A percentile compares a stretch with the other conserved stretches of the same genome.
These are phyloP conservation scores for Mastomys coucha DNA, from an alignment of 2,113 vertebrate species.

Conservation along the genomic window DNA sequence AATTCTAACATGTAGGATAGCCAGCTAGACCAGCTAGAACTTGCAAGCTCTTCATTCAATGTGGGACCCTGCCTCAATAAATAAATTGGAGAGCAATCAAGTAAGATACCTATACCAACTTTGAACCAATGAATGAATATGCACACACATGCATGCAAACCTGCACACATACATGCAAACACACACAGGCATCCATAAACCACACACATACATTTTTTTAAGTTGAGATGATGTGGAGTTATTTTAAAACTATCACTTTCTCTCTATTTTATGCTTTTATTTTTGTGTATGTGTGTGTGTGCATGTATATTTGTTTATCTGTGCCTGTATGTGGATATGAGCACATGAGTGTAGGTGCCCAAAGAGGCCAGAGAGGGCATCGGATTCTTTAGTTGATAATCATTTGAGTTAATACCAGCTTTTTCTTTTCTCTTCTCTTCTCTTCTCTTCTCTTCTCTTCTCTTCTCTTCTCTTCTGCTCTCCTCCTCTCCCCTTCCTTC, in stretches of 20 bases:
- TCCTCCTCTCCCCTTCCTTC: too few relatives aligned
- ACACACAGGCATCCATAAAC: not conserved
- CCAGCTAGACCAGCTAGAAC: not conserved
- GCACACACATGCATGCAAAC: not conserved
- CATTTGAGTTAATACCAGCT: not conserved
- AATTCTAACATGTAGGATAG: too few relatives aligned
- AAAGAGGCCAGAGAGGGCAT: not conserved
- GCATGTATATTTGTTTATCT: not conserved
- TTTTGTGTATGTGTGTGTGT: not conserved
- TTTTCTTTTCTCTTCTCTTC: too few relatives aligned
- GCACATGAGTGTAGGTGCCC: not conserved
- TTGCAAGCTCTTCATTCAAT: not conserved
- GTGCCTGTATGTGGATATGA: not conserved
- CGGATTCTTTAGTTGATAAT: not conserved
- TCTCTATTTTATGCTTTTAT: not conserved
- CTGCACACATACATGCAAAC: not conserved
- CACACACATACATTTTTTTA: too few relatives aligned
- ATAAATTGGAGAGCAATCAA: not conserved
- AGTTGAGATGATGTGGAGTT: not conserved
- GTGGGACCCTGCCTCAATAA: too few relatives aligned
- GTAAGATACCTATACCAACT: not conserved
- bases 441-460: too few relatives aligned
- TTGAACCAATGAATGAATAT: too few relatives aligned
- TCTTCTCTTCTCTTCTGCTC: accelerated
- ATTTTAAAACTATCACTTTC: not conserved